Base-by-base conservation (phyloP, 2,113 vertebrate genomes). In the Boulengeromyrus knoepffleri region DNA sequence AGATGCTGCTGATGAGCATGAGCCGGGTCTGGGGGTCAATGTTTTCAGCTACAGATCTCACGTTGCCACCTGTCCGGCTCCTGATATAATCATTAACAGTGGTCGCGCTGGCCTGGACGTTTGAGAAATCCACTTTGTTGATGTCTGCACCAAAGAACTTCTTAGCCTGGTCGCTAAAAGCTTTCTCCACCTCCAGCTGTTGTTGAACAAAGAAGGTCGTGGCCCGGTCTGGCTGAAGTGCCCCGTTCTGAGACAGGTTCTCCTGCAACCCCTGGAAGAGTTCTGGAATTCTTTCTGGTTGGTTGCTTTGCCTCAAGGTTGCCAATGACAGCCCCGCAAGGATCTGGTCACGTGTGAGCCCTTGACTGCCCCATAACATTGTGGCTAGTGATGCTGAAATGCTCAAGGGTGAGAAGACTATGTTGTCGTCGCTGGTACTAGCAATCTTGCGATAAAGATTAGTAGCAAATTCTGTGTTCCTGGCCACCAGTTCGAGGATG, bases 381-480 rank as follows among this genome's bases (percentile, higher is more conserved):
- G 94, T 92, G 0, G 93, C 92, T 91, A 98, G 91, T 0, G 93
- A 93, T 12, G 93, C 85, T 12, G 96, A 95, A 47, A 97, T 39
- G 0, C 96, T 93, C 17, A 97, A 84, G 0, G 96, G 96, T 0
- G 96, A 97, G 91, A 98, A 91, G 19, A 97, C 92, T 5, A 98
- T 90, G 1, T 98, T 99, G 17, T 96, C 93, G 0, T 98, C 97
- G 0, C 96, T 95, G 10, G 91, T 94, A 91, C 96, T 90, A 19
- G 97, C 95, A 21, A 97, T 94, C 89, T 94, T 96, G n/a, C 95
- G 94, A 90, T 97, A 98, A 83, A 98, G 91, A 9, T 95, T 95
- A 58, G 96, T 94, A 1, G 96, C 96, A n/a, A 99, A 97, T 90
- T 97, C 95, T 0, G 92, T 90, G 17, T 94, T 97, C 66, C 92